Conservation (phyloP, 1,140 invertebrate genomes). For the Atta colombica region DNA sequence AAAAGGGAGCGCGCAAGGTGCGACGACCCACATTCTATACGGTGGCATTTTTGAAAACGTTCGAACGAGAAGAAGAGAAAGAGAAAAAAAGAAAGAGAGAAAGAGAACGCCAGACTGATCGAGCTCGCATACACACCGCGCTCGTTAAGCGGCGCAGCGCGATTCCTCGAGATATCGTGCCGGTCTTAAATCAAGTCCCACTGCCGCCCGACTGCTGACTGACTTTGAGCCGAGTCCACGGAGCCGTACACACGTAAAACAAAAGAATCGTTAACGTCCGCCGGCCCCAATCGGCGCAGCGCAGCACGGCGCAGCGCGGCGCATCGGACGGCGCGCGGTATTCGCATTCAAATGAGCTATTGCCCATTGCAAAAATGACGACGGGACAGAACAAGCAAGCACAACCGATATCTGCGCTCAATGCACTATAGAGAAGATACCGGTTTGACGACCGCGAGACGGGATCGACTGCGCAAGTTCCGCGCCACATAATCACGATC, state of each 20-base stretch:
- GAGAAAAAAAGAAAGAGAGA: background rate
- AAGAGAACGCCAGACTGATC: constrained; percentile 47
- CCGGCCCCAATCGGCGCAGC: constrained; percentile 53
- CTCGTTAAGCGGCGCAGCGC: constrained; percentile 83
- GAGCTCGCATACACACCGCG: constrained; percentile 69
- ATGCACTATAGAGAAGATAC: constrained; percentile 44
- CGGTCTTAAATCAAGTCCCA: constrained; percentile 85
- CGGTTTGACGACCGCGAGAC: constrained; percentile 34
- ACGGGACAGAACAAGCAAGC: constrained; percentile 66
- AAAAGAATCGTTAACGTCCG: constrained; percentile 85
- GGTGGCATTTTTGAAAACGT: constrained; percentile 59
- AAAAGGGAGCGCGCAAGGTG: constrained; percentile 30
- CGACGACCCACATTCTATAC: constrained; percentile 61
- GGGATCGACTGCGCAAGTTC: constrained; percentile 6
- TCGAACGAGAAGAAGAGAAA: background rate
- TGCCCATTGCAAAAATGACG: constrained; percentile 82
- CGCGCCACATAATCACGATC: background rate
- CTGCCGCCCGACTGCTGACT: constrained; percentile 81
- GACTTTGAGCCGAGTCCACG: constrained; percentile 82
- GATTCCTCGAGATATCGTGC: constrained; percentile 84
- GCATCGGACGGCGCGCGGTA: constrained; percentile 77
- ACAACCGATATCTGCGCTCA: constrained; percentile 27
- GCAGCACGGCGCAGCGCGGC: constrained; percentile 61
- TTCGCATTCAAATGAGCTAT: constrained; percentile 84
- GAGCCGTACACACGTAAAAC: constrained; percentile 83